Evolutionary conservation across 2,888 invertebrate species (phyloP), one percentile per base, ranked within the genome.

Genomic region (Boloria euphrosyne): DNA sequence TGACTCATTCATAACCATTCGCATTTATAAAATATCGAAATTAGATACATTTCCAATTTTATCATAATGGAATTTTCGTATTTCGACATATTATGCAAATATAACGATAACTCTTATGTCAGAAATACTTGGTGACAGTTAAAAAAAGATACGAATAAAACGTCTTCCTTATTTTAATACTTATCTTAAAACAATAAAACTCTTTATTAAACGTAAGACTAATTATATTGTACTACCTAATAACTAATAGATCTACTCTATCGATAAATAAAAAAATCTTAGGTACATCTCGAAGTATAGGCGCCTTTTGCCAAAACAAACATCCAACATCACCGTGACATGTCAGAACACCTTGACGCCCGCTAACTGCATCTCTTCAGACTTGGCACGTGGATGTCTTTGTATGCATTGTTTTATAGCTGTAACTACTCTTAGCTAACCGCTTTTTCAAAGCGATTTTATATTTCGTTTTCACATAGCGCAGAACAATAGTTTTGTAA

Each of bases 241-340:
- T 31, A 31, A 31, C 1, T 31, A 31, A 2, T 31, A 38, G 10
- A 27, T 14, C n/a, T 38, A 57, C 17, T 38, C 52, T 49, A 67
- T 65, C 51, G 62, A 71, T 46, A 58, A 22, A 50, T 50, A 60
- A 17, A 60, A 17, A 18, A 31, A 60, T 52, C 49, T 50, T n/a
- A 27, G 44, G 43, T 31, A 31, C 68, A 69, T 69, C 69, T 14
- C 82, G 71, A 80, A 5, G 76, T 3, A 71, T 76, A 79, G 81
- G 89, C 87, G 88, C 87, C 86, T 80, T 79, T 80, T 85, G 86
- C 88, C 87, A 87, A 86, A 86, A 81, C 81, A 77, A 82, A 80
- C 79, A 76, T 76, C 54, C 66, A 64, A 60, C 63, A 65, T 67
- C 65, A 65, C 71, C 72, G 75, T 75, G 77, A 80, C 79, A 72